Percentiles rank a stretch among this genome's conserved stretches.
phyloP scores from a whole-genome alignment of 2,113 vertebrate species.

The Syngnathus typhle region DNA sequence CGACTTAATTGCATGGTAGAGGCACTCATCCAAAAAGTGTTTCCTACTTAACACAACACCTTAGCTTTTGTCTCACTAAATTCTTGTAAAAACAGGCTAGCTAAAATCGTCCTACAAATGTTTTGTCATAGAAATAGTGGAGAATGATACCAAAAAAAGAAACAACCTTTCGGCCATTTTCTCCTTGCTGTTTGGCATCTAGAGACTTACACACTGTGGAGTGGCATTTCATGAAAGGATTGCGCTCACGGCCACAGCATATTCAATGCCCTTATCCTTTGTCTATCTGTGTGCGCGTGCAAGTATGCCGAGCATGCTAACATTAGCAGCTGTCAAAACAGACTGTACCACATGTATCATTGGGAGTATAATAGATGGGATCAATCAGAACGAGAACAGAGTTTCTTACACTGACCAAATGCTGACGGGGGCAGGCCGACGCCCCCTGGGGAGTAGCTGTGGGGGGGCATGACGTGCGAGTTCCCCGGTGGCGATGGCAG shows the following conservation, averaged over 20 bases:
- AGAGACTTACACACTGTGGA: conserved; percentile 17
- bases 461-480: conserved; percentile 55
- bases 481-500: conserved; percentile 51
- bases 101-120: background rate
- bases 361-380: conserved; percentile 21
- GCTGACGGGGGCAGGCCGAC: conserved; percentile 27
- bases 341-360: conserved; percentile 25
- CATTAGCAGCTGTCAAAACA: conserved; percentile 60
- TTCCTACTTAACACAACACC: no score
- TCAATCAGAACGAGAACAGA: conserved; percentile 25
- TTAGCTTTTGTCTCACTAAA: background rate
- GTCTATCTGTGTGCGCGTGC: background rate
- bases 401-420: conserved; percentile 56
- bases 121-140: background rate
- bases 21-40: background rate
- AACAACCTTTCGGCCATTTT: conserved; percentile 18
- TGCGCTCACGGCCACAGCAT: conserved; percentile 37
- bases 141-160: background rate
- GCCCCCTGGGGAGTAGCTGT: conserved; percentile 49
- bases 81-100: background rate
- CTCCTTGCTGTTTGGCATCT: conserved; percentile 13
- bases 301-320: conserved; percentile 30
- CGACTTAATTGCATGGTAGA: conserved; percentile 8
- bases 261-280: conserved; percentile 30
- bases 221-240: conserved; percentile 46